Percentiles rank a stretch among this genome's conserved stretches.
Conservation (phyloP, 2,797 vertebrate species). For the Valencia hispanica region DNA sequence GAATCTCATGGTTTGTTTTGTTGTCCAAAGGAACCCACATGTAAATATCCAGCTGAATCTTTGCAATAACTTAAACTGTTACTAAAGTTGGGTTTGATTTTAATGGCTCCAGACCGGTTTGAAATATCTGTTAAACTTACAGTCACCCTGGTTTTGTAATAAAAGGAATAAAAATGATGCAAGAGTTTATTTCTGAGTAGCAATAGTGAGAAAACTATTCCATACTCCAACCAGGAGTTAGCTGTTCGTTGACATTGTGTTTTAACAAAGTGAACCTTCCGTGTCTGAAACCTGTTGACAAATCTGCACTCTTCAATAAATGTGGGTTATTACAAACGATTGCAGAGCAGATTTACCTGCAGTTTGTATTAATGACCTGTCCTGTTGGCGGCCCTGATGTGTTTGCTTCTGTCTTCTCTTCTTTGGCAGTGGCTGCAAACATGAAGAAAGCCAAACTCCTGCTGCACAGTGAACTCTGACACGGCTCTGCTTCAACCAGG, state of each 20-base stretch:
- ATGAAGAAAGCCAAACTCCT: conserved; percentile 69
- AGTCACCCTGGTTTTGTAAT: background rate
- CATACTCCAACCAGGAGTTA: background rate
- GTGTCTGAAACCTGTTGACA: background rate
- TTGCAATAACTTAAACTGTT: background rate
- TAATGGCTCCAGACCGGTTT: background rate
- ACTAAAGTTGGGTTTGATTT: background rate
- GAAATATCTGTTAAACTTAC: background rate
- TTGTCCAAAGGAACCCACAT: background rate
- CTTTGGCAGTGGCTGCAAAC: conserved; percentile 67
- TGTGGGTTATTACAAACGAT: background rate
- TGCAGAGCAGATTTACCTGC: background rate
- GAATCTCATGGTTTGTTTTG: background rate
- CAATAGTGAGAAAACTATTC: background rate
- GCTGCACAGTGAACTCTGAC: conserved; percentile 63
- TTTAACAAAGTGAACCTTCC: background rate
- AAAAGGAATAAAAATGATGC: conserved; percentile 4
- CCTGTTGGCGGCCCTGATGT: background rate
- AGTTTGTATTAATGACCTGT: background rate
- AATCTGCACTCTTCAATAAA: background rate
- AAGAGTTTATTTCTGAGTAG: conserved; percentile 1
- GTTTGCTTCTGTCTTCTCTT: conserved; percentile 5
- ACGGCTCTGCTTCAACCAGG: background rate
- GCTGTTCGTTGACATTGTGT: conserved; percentile 1
- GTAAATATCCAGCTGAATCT: background rate